Conservation (phyloP, 2,113 vertebrate genomes). For the Petrocephalus zakoni region DNA sequence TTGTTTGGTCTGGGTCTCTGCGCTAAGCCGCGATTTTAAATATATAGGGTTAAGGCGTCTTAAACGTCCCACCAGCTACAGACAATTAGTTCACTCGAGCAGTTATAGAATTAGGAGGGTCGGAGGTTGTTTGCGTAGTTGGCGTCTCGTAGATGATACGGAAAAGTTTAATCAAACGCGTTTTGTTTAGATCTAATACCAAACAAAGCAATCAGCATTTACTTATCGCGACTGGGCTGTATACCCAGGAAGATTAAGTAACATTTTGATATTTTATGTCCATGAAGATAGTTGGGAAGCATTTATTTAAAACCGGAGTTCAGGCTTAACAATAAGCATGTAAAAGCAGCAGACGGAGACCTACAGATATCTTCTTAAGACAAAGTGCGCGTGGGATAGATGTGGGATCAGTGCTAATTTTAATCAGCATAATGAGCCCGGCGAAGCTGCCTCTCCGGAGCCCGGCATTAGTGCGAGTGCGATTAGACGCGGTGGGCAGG, state of each 20-base stretch:
- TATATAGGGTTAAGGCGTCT: background rate
- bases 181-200: background rate
- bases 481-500: background rate
- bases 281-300: background rate
- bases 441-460: slow-evolving; percentile 61
- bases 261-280: background rate
- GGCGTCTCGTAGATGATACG: background rate
- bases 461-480: slow-evolving; percentile 41
- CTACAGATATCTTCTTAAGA: background rate
- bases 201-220: background rate
- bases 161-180: background rate
- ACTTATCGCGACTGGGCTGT: background rate
- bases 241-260: background rate
- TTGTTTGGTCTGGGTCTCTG: slow-evolving; percentile 77
- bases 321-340: background rate
- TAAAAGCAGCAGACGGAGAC: background rate
- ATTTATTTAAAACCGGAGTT: background rate
- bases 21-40: slow-evolving; percentile 70
- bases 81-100: slow-evolving; percentile 32
- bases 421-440: slow-evolving; percentile 64
- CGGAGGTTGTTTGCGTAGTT: background rate
- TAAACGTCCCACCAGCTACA: slow-evolving; percentile 43
- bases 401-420: slow-evolving; percentile 56
- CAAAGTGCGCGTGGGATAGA: slow-evolving; percentile 18
- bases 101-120: slow-evolving; percentile 22